Evolutionary conservation across 2,888 invertebrate genomes (phyloP), one percentile per base, ranked within the genome.

Genomic region (Pristionchus arcanus): DNA sequence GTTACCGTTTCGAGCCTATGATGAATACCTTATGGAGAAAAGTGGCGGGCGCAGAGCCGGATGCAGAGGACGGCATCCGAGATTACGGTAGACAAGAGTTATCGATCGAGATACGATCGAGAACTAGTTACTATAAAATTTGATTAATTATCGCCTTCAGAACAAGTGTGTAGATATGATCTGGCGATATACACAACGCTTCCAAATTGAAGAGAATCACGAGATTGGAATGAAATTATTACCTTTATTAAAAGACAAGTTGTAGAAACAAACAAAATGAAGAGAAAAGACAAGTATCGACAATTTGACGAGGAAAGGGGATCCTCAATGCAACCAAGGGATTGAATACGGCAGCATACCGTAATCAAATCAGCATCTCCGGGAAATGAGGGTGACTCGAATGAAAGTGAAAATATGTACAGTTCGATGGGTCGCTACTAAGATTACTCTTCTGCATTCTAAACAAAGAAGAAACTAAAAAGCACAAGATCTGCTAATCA

Each of bases 21-120:
- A 11, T 55, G 55, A 55, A 2, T 31, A 92, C 53, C 84, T 88
- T 90, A 87, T 91, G 85, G 42, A 90, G 84, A 34, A 89, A 90
- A 42, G 90, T 90, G 68, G 91, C 68, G 90, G 87, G 49, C 13
- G 63, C 31, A n/a, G 63, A 59, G 34, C 19, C 37, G 49, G 25
- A 59, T 13, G 84, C 84, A 59, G 84, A 84, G 16, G 55, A 84
- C 84, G 59, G 84, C 84, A 84, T 84, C 49, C 86, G 68, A 86
- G 86, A 86, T n/a, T 85, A 85, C 85, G 63, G 87, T 87, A 87
- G 87, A 25, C 37, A 68, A 66, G 87, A 68, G 87, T 83, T 85
- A 85, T 85, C 59, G 84, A 85, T 59, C 59, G 31, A 85, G 34
- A 49, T 28, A 59, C 55, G 84, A 85, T 85, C 59, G 59, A 85